Conservation (phyloP, 2,888 invertebrate species). For the Stramonita haemastoma region DNA sequence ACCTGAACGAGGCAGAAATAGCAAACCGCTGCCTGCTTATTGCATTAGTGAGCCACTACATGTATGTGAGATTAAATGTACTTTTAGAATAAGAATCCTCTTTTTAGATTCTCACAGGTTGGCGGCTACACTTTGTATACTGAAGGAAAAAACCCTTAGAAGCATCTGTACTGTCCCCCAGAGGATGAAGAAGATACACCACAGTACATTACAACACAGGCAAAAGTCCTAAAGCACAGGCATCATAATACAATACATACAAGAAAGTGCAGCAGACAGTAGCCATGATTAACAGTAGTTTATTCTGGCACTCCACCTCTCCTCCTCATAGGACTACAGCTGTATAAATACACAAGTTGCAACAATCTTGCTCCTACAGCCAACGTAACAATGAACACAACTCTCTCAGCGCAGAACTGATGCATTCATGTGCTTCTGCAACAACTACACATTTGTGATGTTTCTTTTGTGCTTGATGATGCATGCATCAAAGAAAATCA, state of each 20-base stretch:
- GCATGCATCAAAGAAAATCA: too few species aligned
- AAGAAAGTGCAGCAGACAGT: not conserved
- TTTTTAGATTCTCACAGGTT: too few species aligned
- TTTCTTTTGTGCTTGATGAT: not conserved
- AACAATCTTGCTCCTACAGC: conserved; percentile 25
- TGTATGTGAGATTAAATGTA: too few species aligned
- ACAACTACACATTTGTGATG: not conserved
- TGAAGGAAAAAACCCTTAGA: too few species aligned
- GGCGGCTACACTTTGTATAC: too few species aligned
- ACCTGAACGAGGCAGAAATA: too few species aligned
- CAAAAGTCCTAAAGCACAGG: not conserved
- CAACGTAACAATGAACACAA: conserved; percentile 16
- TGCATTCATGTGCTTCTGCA: not conserved
- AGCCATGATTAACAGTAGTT: conserved; percentile 33
- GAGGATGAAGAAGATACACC: not conserved
- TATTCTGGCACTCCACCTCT: conserved; percentile 29
- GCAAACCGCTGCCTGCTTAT: too few species aligned
- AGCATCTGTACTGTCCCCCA: too few species aligned
- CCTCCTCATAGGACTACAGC: conserved; percentile 27
- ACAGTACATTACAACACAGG: not conserved
- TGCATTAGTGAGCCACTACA: too few species aligned
- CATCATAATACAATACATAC: too few species aligned
- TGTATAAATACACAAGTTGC: conserved; percentile 23
- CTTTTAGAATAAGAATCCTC: too few species aligned
- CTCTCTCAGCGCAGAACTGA: not conserved